Base-by-base conservation (phyloP, 1,140 invertebrate species). In the Palaemon carinicauda region DNA sequence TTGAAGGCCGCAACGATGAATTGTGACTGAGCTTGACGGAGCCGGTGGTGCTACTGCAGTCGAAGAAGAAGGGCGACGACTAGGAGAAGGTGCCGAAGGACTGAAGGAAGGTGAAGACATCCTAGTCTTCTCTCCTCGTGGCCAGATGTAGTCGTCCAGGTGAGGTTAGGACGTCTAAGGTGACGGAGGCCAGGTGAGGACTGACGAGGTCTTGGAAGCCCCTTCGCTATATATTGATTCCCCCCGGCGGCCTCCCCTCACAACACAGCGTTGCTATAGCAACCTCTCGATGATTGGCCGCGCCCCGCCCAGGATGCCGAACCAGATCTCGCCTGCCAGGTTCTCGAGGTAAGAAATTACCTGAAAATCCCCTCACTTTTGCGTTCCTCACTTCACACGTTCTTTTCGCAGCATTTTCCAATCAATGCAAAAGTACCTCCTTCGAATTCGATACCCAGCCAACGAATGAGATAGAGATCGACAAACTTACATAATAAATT, bases 191-290 rank as follows among this genome's bases (percentile, higher is more conserved):
- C 78, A 80, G 78, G 78, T 80, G 78, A 80, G 78, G 53, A 80
- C 78, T 80, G 78, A 60, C 78, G 24, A 56, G 78, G 56, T 80
- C 52, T 54, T 80, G 78, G 21, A 19, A 56, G 52, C 78, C 53
- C 31, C 78, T n/a, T 33, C 78, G 53, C 78, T 80, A 80, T 80
- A 80, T 80, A 80, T 80, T 80, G 78, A 80, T 80, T 80, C 78
- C 78, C 78, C 78, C 53, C 78, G 7, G 15, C 78, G n/a, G 78
- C 53, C 53, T 56, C 78, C 78, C 54, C 78, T 80, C 78, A 80
- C 78, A 80, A 60, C 53, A 80, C 54, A 53, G 51, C 78, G 78
- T 80, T 60, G 31, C 54, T 54, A 80, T 80, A 54, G 33, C 78
- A 80, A 80, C 78, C 24, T 80, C 78, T 54, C 78, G 52, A 80